Base-by-base conservation (phyloP, 2,113 vertebrate species). In the Sinocyclocheilus grahami region DNA sequence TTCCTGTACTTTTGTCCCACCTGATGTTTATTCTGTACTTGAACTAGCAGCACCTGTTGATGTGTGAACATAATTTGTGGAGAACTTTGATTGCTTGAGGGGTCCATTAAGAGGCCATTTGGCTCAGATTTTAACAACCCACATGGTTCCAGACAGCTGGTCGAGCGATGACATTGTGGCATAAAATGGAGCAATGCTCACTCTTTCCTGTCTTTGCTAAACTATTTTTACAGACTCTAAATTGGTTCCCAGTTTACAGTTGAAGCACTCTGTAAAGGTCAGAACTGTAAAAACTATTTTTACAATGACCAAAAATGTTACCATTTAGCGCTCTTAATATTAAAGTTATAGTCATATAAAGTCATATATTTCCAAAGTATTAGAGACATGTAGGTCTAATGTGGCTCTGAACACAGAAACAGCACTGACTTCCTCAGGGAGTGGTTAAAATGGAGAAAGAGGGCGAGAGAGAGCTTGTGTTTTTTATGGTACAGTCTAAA, bases 41-140 rank as follows among this genome's bases (percentile, higher is more conserved):
- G 42, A 81, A 88, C 48, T 53, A 82, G 62, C 55, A 65, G 82
- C 82, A 79, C 88, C 87, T 91, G 88, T 86, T 76, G 90, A 92
- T 91, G 86, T 85, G 60, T 76, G 27, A 42, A 53, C n/a, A 48
- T 30, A 58, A 46, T 58, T 71, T 74, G 55, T 42, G 10, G 30
- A 14, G 22, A 39, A 22, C 33, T 53, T 12, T 69, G 18, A 65
- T 33, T 46, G 20, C 18, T 78, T 67, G 30, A 71, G 69, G 53
- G 16, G 20, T 55, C 27, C 42, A 37, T 33, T 16, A 53, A 39
- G 55, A 62, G n/a, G 37, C n/a, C 60, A 81, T 65, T 65, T 48
- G 39, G 20, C 6, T 62, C 22, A 16, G 33, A 80, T 63, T 80
- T 80, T 10, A 63, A 63, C 78, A 24, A 46, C 60, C n/a, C 79